Evolutionary conservation across 1,140 invertebrate species (phyloP).

Genomic region (Saccostrea echinata): DNA sequence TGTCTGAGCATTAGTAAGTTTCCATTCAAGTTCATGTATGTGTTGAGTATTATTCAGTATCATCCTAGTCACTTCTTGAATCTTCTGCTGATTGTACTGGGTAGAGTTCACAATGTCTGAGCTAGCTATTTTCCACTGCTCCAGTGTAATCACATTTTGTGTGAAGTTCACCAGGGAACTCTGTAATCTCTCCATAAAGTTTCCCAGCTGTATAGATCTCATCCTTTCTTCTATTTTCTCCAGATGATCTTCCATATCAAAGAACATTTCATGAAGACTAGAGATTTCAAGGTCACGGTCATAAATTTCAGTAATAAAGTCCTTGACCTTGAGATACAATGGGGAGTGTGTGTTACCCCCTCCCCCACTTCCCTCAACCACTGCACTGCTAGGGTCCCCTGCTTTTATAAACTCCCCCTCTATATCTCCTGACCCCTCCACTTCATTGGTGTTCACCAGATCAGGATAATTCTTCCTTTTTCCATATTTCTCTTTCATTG

Average conservation of each 20-base stretch:
- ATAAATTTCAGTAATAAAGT: conserved; percentile 55
- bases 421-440: conserved; percentile 60
- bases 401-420: conserved; percentile 46
- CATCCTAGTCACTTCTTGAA: conserved; percentile 64
- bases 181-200: conserved; percentile 69
- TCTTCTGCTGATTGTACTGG: conserved; percentile 65
- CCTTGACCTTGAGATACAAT: conserved; percentile 45
- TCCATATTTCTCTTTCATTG: conserved; percentile 32
- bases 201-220: conserved; percentile 64
- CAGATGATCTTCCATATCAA: conserved; percentile 54
- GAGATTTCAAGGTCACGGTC: conserved; percentile 58
- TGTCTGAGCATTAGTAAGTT: conserved; percentile 56
- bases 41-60: conserved; percentile 66
- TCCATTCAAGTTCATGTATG: conserved; percentile 64
- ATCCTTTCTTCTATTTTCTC: conserved; percentile 54
- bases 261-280: conserved; percentile 53
- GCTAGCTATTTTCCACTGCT: conserved; percentile 71
- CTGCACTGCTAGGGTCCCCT: not conserved
- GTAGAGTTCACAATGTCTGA: conserved; percentile 65
- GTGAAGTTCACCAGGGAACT: conserved; percentile 70
- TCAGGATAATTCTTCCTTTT: not conserved
- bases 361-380: conserved; percentile 43
- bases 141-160: conserved; percentile 70
- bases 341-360: not conserved
- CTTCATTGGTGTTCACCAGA: not conserved